phyloP scores from a whole-genome alignment of 2,113 vertebrate species.

The Mola mola region DNA sequence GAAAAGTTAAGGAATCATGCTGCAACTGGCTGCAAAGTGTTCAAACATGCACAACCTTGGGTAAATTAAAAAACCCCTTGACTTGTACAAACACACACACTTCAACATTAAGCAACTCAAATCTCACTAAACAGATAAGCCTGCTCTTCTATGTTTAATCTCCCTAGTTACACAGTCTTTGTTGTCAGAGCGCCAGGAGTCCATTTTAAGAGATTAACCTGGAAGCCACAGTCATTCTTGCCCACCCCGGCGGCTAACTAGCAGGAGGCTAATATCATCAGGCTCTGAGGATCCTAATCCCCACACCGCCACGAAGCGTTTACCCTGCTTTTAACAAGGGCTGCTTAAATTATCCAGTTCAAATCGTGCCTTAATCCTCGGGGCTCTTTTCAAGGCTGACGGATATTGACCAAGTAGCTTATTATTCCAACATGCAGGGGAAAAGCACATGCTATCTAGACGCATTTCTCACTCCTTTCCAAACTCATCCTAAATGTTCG shows the following conservation, averaged over 20 bases:
- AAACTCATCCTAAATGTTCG: no score
- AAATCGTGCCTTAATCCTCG: slow-evolving; percentile 68
- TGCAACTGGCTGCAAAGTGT: background rate
- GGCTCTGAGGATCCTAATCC: slow-evolving; percentile 58
- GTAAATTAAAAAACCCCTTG: slow-evolving; percentile 13
- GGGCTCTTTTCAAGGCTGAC: slow-evolving; percentile 31
- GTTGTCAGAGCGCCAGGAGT: slow-evolving; percentile 62
- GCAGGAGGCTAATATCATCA: slow-evolving; percentile 58
- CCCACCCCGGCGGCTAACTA: slow-evolving; percentile 57
- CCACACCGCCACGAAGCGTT: slow-evolving; percentile 44
- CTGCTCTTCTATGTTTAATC: slow-evolving; percentile 70
- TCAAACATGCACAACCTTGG: background rate
- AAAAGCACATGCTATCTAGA: background rate
- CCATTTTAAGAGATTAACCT: slow-evolving; percentile 78
- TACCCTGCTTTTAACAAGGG: slow-evolving; percentile 61
- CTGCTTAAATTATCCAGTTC: slow-evolving; percentile 66
- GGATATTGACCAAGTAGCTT: slow-evolving; percentile 61
- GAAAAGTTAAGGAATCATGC: background rate
- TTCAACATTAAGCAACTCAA: slow-evolving; percentile 61
- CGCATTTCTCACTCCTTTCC: no score
- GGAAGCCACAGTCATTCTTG: slow-evolving; percentile 44
- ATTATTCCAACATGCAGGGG: slow-evolving; percentile 43
- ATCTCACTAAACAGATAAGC: slow-evolving; percentile 73
- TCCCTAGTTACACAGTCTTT: slow-evolving; percentile 74
- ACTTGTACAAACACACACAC: slow-evolving; percentile 17